Evolutionary conservation across 2,797 vertebrate species (phyloP).

Genomic region (Hippocampus kuda): DNA sequence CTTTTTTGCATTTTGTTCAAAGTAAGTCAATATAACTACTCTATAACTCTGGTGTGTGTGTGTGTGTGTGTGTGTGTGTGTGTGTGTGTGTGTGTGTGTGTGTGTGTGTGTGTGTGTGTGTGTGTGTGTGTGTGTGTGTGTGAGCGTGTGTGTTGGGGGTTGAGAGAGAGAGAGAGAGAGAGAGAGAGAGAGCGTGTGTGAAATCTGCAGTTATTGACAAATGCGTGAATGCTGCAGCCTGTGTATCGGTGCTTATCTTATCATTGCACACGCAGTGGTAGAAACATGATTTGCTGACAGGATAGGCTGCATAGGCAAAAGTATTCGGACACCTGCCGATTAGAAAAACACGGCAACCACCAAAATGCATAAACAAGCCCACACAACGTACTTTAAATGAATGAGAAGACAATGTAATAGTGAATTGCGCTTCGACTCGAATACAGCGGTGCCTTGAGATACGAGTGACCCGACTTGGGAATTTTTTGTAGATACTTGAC

Average conservation of each 20-base stretch:
- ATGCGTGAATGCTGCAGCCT: neutral
- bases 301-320: neutral
- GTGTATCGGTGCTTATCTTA: neutral
- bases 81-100: conserved; percentile 1
- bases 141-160: neutral
- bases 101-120: conserved; percentile 10
- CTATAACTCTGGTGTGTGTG: conserved; percentile 26
- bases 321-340: neutral
- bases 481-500: too few relatives aligned
- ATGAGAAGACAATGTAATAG: too few relatives aligned
- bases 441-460: too few relatives aligned
- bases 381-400: too few relatives aligned
- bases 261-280: neutral
- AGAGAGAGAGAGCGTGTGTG: neutral
- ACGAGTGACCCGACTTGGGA: too few relatives aligned
- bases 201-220: conserved; percentile 22
- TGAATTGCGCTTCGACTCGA: too few relatives aligned
- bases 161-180: too few relatives aligned
- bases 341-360: neutral
- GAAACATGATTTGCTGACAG: neutral
- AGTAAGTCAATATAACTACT: too few relatives aligned
- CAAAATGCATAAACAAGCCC: too few relatives aligned
- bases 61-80: conserved; percentile 1
- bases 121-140: conserved; percentile 4
- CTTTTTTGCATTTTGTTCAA: too few relatives aligned